Evolutionary conservation across 2,797 vertebrate genomes (phyloP), one percentile per base, ranked within the genome.

Genomic region (Fringilla coelebs): DNA sequence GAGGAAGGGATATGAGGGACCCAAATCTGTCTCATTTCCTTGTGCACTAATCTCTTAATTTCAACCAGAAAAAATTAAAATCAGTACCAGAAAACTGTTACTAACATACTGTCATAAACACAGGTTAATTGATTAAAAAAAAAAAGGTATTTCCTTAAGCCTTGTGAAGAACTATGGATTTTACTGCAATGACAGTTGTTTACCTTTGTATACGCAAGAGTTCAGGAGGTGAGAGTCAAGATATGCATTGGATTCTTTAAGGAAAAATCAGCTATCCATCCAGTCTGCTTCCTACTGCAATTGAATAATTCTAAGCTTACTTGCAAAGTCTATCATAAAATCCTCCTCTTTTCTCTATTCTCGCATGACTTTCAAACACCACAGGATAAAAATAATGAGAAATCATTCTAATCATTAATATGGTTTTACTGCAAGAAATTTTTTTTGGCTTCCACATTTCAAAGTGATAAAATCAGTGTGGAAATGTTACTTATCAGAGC

Each of bases 241-340:
- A 92, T 43, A 93, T 4, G 11, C 28, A 94, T 55, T 74, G 40
- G 9, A 55, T 85, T 91, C 73, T 92, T 75, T 38, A 75, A 67
- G 46, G 43, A 34, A 93, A 90, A 83, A 88, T 51, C 32, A 36
- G 36, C 70, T 81, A 78, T 55, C 46, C 62, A 72, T 57, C 40
- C 68, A 81, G 19, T 86, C 34, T 90, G 71, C 40, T 93, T 57
- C 43, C 19, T 76, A 88, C 9, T 58, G 18, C 57, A 87, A 13
- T 3, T 57, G 79, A 96, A 80, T 80, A 73, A 57, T 95, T 94
- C 74, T 84, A 85, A 94, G 71, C 41, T 61, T 79, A 91, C 45
- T 40, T 49, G 71, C 19, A 70, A 94, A 82, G 46, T 70, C 26
- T 75, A 28, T 34, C 13, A 66, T n/a, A 92, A 55, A 93, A 60